Evolutionary conservation across 2,888 invertebrate genomes (phyloP), one percentile per base, ranked within the genome.

Genomic region (Thereva unica): DNA sequence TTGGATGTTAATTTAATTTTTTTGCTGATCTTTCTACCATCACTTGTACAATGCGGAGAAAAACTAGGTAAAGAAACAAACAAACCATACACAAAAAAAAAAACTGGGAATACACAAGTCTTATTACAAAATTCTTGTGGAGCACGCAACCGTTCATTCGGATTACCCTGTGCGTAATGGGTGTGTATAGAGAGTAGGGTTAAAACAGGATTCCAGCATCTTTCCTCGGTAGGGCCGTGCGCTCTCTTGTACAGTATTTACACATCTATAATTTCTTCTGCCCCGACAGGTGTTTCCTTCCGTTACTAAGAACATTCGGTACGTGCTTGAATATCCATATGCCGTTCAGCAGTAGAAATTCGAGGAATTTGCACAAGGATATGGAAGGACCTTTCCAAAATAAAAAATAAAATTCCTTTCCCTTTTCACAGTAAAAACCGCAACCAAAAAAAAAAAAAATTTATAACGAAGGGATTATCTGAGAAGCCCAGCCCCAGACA

Each of bases 11-110:
- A 9, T 41, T 23, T 47, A 61, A 7, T 59, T 34, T 12, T 61
- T n/a, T 42, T 61, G 40, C 23, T 50, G 10, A 7, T 45, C 10
- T 10, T 10, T 59, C 49, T 61, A 34, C 61, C 61, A 38, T 37
- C 50, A 9, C 12, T 61, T 40, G 50, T 61, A 23, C 34, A 61
- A 10, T 61, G 61, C n/a, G 61, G 61, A 61, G 61, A 61, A n/a
- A 61, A 61, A 50, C 41, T 61, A 61, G 61, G 61, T 61, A 61
- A 61, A 50, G 6, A 37, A 37, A 5, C 44, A 45, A 41, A 50
- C 23, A 23, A 50, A 4, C 5, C n/a, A n/a, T n/a, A n/a, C n/a
- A n/a, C n/a, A n/a, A n/a, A n/a, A 12, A 23, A 38, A 10, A 10
- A 54, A 54, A 1, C 2, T 1, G 23, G 2, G 23, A 2, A 23